A percentile compares a stretch with the other conserved stretches of the same genome.
Conservation (phyloP, 2,113 vertebrate species). For the Heterocephalus glaber region DNA sequence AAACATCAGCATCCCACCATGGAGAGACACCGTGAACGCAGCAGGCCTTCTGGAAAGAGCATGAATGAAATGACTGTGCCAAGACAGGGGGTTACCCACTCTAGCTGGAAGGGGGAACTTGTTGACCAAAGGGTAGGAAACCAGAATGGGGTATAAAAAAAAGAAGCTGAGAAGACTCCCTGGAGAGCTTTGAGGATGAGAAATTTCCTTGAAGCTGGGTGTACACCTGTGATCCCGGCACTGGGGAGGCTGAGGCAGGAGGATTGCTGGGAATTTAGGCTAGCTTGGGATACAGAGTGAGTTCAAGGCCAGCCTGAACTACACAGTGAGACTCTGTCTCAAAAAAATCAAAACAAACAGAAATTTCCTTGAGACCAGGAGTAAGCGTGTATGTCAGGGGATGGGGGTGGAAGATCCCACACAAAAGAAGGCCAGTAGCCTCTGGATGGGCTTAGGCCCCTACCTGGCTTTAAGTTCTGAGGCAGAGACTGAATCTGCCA, state of each 20-base stretch:
- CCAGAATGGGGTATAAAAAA: not conserved
- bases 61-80: not conserved
- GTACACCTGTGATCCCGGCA: not conserved
- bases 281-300: not conserved
- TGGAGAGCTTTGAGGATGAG: slow-evolving; percentile 25
- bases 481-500: slow-evolving; percentile 54
- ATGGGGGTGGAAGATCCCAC: not conserved
- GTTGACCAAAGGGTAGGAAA: not conserved
- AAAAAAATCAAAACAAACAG: not conserved
- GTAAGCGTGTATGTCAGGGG: not conserved
- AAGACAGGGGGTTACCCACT: not conserved
- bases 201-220: slow-evolving; percentile 11
- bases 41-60: not conserved
- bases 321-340: not conserved
- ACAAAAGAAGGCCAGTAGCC: slow-evolving; percentile 6
- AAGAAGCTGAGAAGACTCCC: not conserved
- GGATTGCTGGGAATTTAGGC: not conserved
- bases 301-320: not conserved
- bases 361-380: slow-evolving; percentile 22
- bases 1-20: not conserved
- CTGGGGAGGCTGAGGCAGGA: not conserved
- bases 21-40: not conserved
- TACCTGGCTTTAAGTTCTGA: slow-evolving; percentile 74
- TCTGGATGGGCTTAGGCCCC: slow-evolving; percentile 47
- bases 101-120: not conserved